phyloP scores from a whole-genome alignment of 1,140 invertebrate species.

The Nasonia giraulti region DNA sequence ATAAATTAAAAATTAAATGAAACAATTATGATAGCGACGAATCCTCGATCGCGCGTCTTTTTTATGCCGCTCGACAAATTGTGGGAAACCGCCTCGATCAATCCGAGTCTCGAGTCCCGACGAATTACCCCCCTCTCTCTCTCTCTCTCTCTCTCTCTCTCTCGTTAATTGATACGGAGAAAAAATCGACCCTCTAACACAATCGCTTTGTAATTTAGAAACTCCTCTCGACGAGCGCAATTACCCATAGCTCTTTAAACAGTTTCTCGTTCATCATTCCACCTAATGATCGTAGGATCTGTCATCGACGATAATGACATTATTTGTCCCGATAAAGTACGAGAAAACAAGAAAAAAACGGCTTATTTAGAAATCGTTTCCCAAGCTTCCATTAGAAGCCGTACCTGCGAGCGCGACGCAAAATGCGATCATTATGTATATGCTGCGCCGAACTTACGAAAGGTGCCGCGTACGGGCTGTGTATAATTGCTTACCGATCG shows the following conservation, averaged over 20 bases:
- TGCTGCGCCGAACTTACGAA: neutral
- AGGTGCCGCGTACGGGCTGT: neutral
- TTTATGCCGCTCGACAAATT: neutral
- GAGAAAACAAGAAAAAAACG: slow-evolving; percentile 35
- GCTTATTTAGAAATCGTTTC: slow-evolving; percentile 32
- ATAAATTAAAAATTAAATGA: slow-evolving; percentile 25
- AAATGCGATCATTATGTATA: slow-evolving; percentile 1
- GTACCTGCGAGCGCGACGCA: slow-evolving; percentile 6
- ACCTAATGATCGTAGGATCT: slow-evolving; percentile 39
- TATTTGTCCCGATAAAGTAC: slow-evolving; percentile 34
- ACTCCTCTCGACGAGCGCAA: slow-evolving; percentile 10
- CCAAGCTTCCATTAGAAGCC: slow-evolving; percentile 39
- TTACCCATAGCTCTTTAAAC: slow-evolving; percentile 22
- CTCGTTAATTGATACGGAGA: slow-evolving; percentile 15
- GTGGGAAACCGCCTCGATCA: slow-evolving; percentile 19
- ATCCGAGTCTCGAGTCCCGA: neutral
- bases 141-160: neutral
- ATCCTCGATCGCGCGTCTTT: neutral
- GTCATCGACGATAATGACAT: slow-evolving; percentile 41
- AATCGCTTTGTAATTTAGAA: slow-evolving; percentile 47
- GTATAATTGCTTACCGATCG: too few species aligned
- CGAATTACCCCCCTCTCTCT: neutral
- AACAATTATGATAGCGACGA: slow-evolving; percentile 1
- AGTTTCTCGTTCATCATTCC: slow-evolving; percentile 46
- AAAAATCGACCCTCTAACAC: slow-evolving; percentile 4